Evolutionary conservation across 2,113 vertebrate genomes (phyloP).

Genomic region (Muntiacus muntjak): DNA sequence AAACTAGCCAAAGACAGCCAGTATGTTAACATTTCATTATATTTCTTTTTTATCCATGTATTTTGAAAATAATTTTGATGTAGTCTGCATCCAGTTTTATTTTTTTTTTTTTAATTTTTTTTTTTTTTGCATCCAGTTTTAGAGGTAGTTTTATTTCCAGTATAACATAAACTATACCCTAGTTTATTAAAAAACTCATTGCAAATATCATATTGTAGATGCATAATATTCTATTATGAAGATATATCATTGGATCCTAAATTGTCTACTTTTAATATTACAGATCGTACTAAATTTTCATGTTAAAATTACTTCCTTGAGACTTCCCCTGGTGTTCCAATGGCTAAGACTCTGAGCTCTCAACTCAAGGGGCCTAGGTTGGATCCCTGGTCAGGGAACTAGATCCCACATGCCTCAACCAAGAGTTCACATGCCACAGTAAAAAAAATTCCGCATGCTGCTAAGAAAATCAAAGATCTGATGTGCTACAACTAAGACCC

Average conservation of each 20-base stretch:
- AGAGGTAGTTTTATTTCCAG: neutral
- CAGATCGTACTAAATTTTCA: neutral
- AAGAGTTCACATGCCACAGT: neutral
- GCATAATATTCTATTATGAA: neutral
- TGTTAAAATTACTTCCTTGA: conserved; percentile 18
- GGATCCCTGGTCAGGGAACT: neutral
- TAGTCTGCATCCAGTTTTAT: neutral
- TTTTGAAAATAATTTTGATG: conserved; percentile 27
- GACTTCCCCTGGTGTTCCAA: neutral
- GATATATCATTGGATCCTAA: neutral
- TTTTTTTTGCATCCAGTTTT: neutral
- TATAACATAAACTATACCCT: neutral
- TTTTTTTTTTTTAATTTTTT: too few relatives aligned
- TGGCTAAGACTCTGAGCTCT: neutral
- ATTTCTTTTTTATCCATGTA: neutral
- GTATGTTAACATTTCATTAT: neutral
- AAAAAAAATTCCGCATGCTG: neutral
- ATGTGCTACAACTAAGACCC: neutral
- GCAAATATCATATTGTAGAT: neutral
- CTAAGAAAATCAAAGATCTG: neutral
- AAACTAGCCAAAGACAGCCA: neutral
- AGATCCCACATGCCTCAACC: neutral
- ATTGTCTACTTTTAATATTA: neutral
- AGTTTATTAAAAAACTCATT: neutral
- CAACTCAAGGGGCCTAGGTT: neutral